phyloP scores from a whole-genome alignment of 2,888 invertebrate species.

The Mimachlamys varia region DNA sequence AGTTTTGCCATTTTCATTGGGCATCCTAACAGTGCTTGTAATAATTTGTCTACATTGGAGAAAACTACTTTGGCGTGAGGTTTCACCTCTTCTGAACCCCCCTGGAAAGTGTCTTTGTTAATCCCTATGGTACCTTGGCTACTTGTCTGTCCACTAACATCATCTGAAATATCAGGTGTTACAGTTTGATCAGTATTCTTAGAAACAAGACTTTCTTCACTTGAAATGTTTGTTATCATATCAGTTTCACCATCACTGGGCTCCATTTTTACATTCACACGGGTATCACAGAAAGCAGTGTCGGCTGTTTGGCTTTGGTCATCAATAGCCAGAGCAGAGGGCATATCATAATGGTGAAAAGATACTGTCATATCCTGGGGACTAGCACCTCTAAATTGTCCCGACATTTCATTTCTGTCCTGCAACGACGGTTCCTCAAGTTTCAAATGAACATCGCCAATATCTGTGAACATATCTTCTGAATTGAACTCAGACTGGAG shows the following conservation, averaged over 20 bases:
- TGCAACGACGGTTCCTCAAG: neutral
- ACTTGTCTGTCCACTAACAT: neutral
- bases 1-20: slow-evolving; percentile 43
- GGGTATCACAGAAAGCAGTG: neutral
- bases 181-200: neutral
- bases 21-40: slow-evolving; percentile 47
- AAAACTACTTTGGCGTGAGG: neutral
- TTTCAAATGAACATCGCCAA: neutral
- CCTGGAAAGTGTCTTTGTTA: neutral
- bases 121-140: neutral
- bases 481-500: neutral
- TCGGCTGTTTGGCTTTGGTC: neutral
- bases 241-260: neutral
- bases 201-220: neutral
- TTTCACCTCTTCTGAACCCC: neutral
- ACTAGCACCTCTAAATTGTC: neutral
- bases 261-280: neutral
- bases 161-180: neutral
- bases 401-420: neutral
- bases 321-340: neutral
- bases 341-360: neutral
- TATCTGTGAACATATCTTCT: neutral
- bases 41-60: slow-evolving; percentile 44
- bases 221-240: neutral
- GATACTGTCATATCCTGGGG: neutral